Evolutionary conservation across 2,888 invertebrate genomes (phyloP), one percentile per base, ranked within the genome.

Genomic region (Torymus texanus): DNA sequence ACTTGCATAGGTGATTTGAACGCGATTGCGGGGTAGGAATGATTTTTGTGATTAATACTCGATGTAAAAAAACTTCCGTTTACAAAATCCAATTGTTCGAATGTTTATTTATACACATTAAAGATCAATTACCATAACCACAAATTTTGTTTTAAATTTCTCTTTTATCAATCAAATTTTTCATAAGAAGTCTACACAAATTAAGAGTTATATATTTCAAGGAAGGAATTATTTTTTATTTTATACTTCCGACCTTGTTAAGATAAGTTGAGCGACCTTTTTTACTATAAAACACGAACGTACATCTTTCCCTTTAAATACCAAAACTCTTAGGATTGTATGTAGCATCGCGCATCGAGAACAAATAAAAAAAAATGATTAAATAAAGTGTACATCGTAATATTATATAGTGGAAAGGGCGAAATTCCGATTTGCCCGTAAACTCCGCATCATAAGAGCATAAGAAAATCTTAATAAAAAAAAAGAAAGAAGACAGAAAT

Each of bases 231-330:
- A 51, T 55, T 70, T 65, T 56, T 53, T 24, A 77, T 59, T 72
- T 73, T 56, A n/a, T 58, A 74, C 65, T 74, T 74, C 65, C 50
- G 41, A 68, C 11, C 18, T 73, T 62, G 73, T 61, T 73, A 14
- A 70, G 11, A 68, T 63, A 70, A 63, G 61, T 75, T 75, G 1
- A 16, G 58, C 58, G 11, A 58, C 65, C 56, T 70, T 68, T 74
- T 74, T 56, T 72, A 72, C 14, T 18, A 59, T 51, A 50, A 41
- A 41, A 63, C 24, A 63, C 10, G 59, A 72, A 65, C 53, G 55
- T 74, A 58, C 16, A 63, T 86, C 87, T 87, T 87, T 88, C 86
- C 85, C 87, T 87, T 87, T 84, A 75, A 84, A 87, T 87, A 87
- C 87, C 85, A 86, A 86, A 86, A 75, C 74, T 74, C 63, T 50